Conservation (phyloP, 2,888 invertebrate species). For the Diplolepis rosae region DNA sequence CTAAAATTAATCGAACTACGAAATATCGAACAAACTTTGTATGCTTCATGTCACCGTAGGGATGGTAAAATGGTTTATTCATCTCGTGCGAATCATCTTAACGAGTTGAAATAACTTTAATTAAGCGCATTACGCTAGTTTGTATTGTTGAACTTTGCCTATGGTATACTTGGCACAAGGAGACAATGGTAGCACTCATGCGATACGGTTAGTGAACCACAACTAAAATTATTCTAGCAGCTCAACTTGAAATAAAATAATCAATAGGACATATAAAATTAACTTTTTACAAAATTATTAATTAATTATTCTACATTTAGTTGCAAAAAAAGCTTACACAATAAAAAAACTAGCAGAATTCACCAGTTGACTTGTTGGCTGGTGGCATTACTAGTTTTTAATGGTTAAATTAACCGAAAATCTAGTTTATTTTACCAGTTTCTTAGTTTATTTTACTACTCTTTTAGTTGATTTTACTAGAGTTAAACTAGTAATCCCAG, state of each 20-base stretch:
- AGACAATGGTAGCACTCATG: constrained; percentile 41
- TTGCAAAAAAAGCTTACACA: no score
- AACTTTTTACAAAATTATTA: no score
- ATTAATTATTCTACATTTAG: no score
- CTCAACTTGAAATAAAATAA: background rate
- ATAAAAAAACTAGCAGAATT: no score
- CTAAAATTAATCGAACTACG: background rate
- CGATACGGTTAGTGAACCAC: background rate
- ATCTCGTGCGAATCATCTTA: constrained; percentile 70
- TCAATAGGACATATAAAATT: background rate
- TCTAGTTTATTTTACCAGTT: no score
- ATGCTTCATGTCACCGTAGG: background rate
- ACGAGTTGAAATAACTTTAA: constrained; percentile 73
- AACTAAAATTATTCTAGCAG: background rate
- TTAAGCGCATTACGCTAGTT: constrained; percentile 67
- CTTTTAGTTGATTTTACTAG: no score
- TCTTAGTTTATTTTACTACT: no score
- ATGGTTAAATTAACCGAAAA: no score
- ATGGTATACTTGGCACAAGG: constrained; percentile 41
- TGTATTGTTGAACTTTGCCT: constrained; percentile 59
- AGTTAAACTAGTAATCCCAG: no score
- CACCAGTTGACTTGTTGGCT: no score
- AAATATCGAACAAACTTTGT: background rate
- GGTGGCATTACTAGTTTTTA: no score
- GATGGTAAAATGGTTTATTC: constrained; percentile 46